Percentiles rank a stretch among this genome's conserved stretches.
Conservation (phyloP, 2,888 invertebrate species). For the Eilema depressum region DNA sequence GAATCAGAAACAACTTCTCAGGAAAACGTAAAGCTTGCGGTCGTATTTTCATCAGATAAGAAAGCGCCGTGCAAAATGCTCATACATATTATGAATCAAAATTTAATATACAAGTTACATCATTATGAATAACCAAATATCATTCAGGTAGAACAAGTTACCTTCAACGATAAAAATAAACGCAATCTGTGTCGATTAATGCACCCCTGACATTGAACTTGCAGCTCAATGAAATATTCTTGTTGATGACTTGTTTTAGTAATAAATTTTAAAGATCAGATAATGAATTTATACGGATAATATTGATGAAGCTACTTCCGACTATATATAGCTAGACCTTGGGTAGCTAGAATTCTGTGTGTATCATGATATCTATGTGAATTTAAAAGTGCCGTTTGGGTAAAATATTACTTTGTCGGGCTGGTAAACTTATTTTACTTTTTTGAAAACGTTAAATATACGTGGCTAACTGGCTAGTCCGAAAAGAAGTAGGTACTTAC, state of each 20-base stretch:
- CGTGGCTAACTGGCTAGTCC: no score
- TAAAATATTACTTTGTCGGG: no score
- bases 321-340: no score
- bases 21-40: not conserved
- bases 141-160: slow-evolving; percentile 52
- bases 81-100: not conserved
- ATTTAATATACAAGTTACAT: slow-evolving; percentile 28
- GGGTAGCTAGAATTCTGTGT: no score
- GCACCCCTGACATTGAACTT: slow-evolving; percentile 55
- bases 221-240: slow-evolving; percentile 53
- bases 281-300: not conserved
- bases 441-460: no score
- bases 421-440: no score
- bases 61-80: not conserved
- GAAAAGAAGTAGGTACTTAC: no score
- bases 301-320: not conserved
- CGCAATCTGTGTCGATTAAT: slow-evolving; percentile 36
- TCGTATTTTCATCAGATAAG: not conserved
- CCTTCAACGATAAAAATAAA: slow-evolving; percentile 47
- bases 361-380: no score
- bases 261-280: not conserved
- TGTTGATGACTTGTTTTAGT: slow-evolving; percentile 14
- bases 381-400: not conserved
- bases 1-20: no score
- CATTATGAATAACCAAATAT: slow-evolving; percentile 38